These are phyloP conservation scores for Pemphredon lugubris DNA, from an alignment of 2,888 invertebrate species.

Conservation along the genomic window DNA sequence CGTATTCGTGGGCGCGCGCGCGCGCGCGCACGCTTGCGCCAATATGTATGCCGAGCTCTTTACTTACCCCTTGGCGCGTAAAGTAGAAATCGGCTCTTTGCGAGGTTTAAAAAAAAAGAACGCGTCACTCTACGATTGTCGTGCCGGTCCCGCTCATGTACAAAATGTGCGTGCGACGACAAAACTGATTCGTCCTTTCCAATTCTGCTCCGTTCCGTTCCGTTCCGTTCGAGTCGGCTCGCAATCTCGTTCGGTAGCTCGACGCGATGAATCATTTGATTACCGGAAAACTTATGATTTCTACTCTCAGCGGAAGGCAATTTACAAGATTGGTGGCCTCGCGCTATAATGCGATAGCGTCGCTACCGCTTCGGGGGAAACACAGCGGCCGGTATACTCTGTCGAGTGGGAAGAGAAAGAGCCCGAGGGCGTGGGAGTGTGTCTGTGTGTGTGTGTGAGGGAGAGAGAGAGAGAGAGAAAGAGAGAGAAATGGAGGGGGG, in stretches of 20 bases:
- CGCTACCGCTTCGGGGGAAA: constrained; percentile 50
- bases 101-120: too few species aligned
- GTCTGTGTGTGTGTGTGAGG: too few species aligned
- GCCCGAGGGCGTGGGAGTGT: too few species aligned
- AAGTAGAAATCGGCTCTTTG: too few species aligned
- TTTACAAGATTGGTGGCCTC: constrained; percentile 70
- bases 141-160: too few species aligned
- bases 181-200: too few species aligned
- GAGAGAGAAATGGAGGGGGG: constrained; percentile 17
- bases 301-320: constrained; percentile 68
- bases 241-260: constrained; percentile 31
- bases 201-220: too few species aligned
- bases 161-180: too few species aligned
- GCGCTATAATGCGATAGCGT: constrained; percentile 64
- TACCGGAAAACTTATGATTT: constrained; percentile 68
- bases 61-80: too few species aligned
- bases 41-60: not conserved
- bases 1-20: constrained; percentile 17
- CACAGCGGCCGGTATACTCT: constrained; percentile 21
- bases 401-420: not conserved
- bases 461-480: constrained; percentile 2
- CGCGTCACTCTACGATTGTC: too few species aligned
- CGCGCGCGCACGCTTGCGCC: constrained; percentile 5
- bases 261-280: constrained; percentile 70
- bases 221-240: constrained; percentile 23